Evolutionary conservation across 2,113 vertebrate genomes (phyloP).

Genomic region (Morone saxatilis): DNA sequence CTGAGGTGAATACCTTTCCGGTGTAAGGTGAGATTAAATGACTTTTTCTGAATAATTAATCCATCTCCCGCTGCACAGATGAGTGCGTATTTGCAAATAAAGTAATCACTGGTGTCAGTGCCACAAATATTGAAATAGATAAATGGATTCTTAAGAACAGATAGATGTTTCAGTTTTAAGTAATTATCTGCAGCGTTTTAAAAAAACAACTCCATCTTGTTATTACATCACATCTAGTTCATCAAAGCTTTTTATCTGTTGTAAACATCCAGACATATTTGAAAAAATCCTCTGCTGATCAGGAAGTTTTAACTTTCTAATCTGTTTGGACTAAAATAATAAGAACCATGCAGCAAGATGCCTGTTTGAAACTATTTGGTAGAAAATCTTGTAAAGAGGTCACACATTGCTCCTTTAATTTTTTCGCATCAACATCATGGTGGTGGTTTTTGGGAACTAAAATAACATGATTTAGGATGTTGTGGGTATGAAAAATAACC

Average conservation of each 20-base stretch:
- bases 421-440: conserved; percentile 17
- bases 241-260: neutral
- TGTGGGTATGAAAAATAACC: conserved; percentile 38
- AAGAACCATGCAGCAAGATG: neutral
- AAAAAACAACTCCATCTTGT: neutral
- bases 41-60: conserved; percentile 1
- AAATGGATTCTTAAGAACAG: conserved; percentile 12
- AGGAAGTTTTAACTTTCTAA: neutral
- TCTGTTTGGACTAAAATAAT: conserved; percentile 3
- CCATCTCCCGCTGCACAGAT: neutral
- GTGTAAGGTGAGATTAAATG: neutral
- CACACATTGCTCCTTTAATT: conserved; percentile 37
- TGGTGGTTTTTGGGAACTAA: neutral
- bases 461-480: conserved; percentile 34
- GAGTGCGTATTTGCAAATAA: conserved; percentile 21
- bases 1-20: conserved; percentile 16
- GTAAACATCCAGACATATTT: neutral
- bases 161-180: neutral
- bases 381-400: conserved; percentile 5
- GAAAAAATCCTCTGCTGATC: neutral
- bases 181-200: conserved; percentile 11
- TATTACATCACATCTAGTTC: neutral
- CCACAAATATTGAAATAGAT: conserved; percentile 9
- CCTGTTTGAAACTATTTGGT: neutral
- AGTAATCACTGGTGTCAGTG: conserved; percentile 2